phyloP scores from a whole-genome alignment of 2,888 invertebrate genomes.

The Auanema freiburgensis region DNA sequence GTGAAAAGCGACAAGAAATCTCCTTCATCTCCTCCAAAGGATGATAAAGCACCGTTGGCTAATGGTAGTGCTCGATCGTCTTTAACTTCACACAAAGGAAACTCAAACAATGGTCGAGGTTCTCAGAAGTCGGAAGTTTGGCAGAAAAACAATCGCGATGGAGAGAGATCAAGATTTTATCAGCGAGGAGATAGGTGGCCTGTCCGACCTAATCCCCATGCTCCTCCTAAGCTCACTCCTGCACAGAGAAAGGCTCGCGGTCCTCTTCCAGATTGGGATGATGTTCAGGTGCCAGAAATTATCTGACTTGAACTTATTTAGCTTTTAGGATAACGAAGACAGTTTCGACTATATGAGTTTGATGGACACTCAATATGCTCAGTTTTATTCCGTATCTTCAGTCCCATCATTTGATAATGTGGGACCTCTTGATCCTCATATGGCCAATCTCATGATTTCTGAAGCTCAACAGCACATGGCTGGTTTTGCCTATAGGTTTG shows the following conservation, averaged over 20 bases:
- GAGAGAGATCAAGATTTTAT: slow-evolving; percentile 30
- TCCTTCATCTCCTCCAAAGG: slow-evolving; percentile 4
- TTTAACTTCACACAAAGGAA: slow-evolving; percentile 15
- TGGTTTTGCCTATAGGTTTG: slow-evolving; percentile 30
- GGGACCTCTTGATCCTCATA: slow-evolving; percentile 31
- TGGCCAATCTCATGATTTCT: slow-evolving; percentile 46
- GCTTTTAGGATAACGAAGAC: slow-evolving; percentile 49
- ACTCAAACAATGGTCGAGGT: slow-evolving; percentile 17
- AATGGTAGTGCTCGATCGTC: slow-evolving; percentile 11
- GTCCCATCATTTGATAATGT: slow-evolving; percentile 55
- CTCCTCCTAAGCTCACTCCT: slow-evolving; percentile 55
- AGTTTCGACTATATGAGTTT: slow-evolving; percentile 65
- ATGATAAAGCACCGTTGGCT: slow-evolving; percentile 20
- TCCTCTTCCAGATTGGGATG: slow-evolving; percentile 63
- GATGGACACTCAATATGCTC: slow-evolving; percentile 63
- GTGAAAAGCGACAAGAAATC: slow-evolving; percentile 3
- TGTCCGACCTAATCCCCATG: slow-evolving; percentile 43
- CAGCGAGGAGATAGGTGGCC: slow-evolving; percentile 37
- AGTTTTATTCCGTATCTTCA: slow-evolving; percentile 59
- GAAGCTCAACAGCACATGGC: slow-evolving; percentile 53
- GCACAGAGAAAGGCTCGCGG: slow-evolving; percentile 58
- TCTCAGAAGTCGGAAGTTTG: slow-evolving; percentile 3
- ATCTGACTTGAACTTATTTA: neutral
- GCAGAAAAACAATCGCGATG: slow-evolving; percentile 18
- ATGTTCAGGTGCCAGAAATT: slow-evolving; percentile 33